phyloP scores from a whole-genome alignment of 1,140 invertebrate genomes.

The Drepana arcuata region DNA sequence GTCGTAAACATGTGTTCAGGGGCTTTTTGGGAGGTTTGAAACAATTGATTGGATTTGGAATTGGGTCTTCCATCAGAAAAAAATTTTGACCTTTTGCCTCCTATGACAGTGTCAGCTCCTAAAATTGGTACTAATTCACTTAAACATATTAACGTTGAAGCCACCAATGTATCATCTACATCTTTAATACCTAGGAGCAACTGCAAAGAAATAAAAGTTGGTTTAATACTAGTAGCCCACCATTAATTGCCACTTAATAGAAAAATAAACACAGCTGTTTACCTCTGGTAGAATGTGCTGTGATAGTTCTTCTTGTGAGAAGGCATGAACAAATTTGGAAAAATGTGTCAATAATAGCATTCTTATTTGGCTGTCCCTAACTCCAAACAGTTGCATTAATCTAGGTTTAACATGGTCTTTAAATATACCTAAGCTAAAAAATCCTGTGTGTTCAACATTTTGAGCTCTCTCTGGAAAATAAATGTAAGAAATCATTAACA shows the following conservation, averaged over 20 bases:
- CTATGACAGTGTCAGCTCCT: constrained; percentile 84
- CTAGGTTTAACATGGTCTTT: constrained; percentile 80
- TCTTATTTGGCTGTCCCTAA: constrained; percentile 79
- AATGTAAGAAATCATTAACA: neutral
- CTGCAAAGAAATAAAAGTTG: constrained; percentile 64
- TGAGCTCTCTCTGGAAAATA: constrained; percentile 42
- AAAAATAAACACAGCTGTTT: constrained; percentile 1
- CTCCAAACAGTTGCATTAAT: constrained; percentile 82
- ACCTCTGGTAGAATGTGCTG: constrained; percentile 81
- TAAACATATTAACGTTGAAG: constrained; percentile 82
- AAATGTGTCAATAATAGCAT: constrained; percentile 80
- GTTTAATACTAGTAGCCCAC: neutral
- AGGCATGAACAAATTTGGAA: constrained; percentile 78
- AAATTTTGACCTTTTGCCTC: constrained; percentile 82
- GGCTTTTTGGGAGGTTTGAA: constrained; percentile 15
- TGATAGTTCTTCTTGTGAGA: constrained; percentile 80
- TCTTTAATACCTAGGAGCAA: constrained; percentile 88
- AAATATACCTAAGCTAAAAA: constrained; percentile 78
- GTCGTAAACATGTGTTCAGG: constrained; percentile 19
- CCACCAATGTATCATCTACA: constrained; percentile 84
- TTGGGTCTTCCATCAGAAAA: constrained; percentile 87
- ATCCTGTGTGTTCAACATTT: constrained; percentile 64
- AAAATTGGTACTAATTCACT: constrained; percentile 87
- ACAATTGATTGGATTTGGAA: constrained; percentile 38
- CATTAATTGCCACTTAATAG: neutral